phyloP scores from a whole-genome alignment of 2,113 vertebrate species.

The Amblyopsis rosae region DNA sequence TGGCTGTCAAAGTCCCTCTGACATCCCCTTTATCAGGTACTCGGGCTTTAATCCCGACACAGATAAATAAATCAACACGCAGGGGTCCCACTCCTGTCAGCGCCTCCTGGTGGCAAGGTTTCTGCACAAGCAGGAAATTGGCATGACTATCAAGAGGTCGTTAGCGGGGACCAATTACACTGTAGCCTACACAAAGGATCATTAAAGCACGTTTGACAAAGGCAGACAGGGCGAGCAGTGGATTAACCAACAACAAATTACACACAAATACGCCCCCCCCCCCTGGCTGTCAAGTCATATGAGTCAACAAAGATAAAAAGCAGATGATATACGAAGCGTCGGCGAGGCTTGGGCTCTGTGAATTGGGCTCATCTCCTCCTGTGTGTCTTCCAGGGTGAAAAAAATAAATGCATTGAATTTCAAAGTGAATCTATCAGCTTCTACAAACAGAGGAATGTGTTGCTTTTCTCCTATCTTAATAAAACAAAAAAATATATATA shows the following conservation, averaged over 20 bases:
- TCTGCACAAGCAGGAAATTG: slow-evolving; percentile 24
- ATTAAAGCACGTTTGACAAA: slow-evolving; percentile 55
- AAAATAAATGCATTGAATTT: slow-evolving; percentile 55
- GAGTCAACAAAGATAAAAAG: slow-evolving; percentile 49
- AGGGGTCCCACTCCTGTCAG: slow-evolving; percentile 53
- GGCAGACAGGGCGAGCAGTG: slow-evolving; percentile 14
- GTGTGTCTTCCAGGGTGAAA: slow-evolving; percentile 39
- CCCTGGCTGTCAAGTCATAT: slow-evolving; percentile 35
- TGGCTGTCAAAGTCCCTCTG: slow-evolving; percentile 77
- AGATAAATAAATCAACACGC: slow-evolving; percentile 79
- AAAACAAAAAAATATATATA: too few relatives aligned
- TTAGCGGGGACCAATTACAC: slow-evolving; percentile 54
- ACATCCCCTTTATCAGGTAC: slow-evolving; percentile 80
- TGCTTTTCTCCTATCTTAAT: slow-evolving; percentile 25
- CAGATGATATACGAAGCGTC: slow-evolving; percentile 44
- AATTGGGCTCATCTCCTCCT: slow-evolving; percentile 60
- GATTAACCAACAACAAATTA: slow-evolving; percentile 19
- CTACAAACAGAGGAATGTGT: slow-evolving; percentile 72
- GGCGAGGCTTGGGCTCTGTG: slow-evolving; percentile 45
- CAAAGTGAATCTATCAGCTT: slow-evolving; percentile 69
- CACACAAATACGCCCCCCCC: not conserved
- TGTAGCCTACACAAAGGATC: slow-evolving; percentile 33
- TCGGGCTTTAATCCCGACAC: slow-evolving; percentile 76
- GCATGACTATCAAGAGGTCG: slow-evolving; percentile 44
- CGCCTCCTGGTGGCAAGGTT: slow-evolving; percentile 73